Percentiles rank a stretch among this genome's conserved stretches.
Conservation (phyloP, 2,797 vertebrate species). For the Pangasius sanitwongsei region DNA sequence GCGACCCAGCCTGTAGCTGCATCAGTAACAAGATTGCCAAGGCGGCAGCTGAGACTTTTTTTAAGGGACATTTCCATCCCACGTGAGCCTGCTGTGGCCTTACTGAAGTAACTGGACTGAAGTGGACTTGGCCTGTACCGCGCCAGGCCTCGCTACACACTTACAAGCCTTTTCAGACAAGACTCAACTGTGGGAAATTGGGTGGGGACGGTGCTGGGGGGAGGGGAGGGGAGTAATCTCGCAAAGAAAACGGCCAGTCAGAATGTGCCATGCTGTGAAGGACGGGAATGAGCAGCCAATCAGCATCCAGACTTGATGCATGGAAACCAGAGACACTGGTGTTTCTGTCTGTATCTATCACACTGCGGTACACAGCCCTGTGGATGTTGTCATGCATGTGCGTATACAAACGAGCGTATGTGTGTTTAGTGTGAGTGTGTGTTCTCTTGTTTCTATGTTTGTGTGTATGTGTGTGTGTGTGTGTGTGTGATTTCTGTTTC, state of each 20-base stretch:
- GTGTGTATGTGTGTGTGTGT: slow-evolving; percentile 60
- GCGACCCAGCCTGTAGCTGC: slow-evolving; percentile 82
- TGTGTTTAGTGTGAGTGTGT: slow-evolving; percentile 32
- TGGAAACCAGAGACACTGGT: slow-evolving; percentile 51
- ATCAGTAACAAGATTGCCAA: slow-evolving; percentile 24
- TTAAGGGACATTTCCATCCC: slow-evolving; percentile 55
- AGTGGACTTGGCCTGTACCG: slow-evolving; percentile 31
- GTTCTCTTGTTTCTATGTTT: slow-evolving; percentile 46
- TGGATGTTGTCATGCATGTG: slow-evolving; percentile 60
- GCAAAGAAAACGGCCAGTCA: slow-evolving; percentile 41
- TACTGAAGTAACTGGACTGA: slow-evolving; percentile 65
- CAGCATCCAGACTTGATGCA: slow-evolving; percentile 53
- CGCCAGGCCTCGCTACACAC: slow-evolving; percentile 26
- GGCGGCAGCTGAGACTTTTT: slow-evolving; percentile 66
- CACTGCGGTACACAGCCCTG: slow-evolving; percentile 48
- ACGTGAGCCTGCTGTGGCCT: slow-evolving; percentile 74
- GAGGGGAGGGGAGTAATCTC: slow-evolving; percentile 30
- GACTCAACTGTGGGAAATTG: slow-evolving; percentile 27
- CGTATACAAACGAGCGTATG: slow-evolving; percentile 56
- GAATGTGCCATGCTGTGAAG: slow-evolving; percentile 35
- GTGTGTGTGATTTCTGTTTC: slow-evolving; percentile 36
- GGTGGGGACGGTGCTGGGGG: slow-evolving; percentile 20
- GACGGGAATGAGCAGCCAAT: slow-evolving; percentile 48
- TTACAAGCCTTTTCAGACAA: slow-evolving; percentile 43
- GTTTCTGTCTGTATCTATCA: slow-evolving; percentile 49